Evolutionary conservation across 2,888 invertebrate species (phyloP).

Genomic region (Cabera pusaria): DNA sequence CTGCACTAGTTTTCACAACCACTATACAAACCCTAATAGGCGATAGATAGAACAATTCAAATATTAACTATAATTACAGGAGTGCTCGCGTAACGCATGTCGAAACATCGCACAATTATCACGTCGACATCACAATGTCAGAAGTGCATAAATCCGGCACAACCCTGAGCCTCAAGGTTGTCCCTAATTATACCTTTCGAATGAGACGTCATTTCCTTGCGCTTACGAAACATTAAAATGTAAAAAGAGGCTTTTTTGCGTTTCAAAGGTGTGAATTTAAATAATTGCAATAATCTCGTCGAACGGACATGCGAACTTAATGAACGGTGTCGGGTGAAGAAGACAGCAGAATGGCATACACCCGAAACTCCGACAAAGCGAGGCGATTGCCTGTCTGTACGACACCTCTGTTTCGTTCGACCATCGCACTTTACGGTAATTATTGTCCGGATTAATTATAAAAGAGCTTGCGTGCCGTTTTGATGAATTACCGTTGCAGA

Average conservation of each 20-base stretch:
- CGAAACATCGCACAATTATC: constrained; percentile 70
- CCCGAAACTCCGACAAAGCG: constrained; percentile 48
- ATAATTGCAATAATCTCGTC: constrained; percentile 81
- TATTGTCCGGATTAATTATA: constrained; percentile 35
- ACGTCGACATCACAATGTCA: constrained; percentile 62
- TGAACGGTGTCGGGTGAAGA: constrained; percentile 68
- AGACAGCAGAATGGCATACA: constrained; percentile 49
- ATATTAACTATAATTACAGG: constrained; percentile 26
- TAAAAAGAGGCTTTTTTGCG: constrained; percentile 76
- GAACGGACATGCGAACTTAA: constrained; percentile 77
- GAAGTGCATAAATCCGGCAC: constrained; percentile 62
- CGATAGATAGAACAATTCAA: constrained; percentile 29
- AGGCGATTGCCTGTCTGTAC: constrained; percentile 33
- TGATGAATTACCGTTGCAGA: constrained; percentile 30
- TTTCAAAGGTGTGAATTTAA: constrained; percentile 83
- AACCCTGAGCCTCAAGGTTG: constrained; percentile 71
- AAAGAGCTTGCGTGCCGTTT: constrained; percentile 31
- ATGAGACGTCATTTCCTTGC: constrained; percentile 81
- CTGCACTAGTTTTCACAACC: constrained; percentile 38
- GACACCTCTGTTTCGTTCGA: constrained; percentile 30
- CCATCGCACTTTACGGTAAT: constrained; percentile 33
- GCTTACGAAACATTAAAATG: constrained; percentile 79
- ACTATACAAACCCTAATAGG: constrained; percentile 31
- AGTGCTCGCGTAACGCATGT: constrained; percentile 41
- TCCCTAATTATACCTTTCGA: constrained; percentile 82